Evolutionary conservation across 1,140 invertebrate genomes (phyloP).

Genomic region (Drosophila fuyamai): DNA sequence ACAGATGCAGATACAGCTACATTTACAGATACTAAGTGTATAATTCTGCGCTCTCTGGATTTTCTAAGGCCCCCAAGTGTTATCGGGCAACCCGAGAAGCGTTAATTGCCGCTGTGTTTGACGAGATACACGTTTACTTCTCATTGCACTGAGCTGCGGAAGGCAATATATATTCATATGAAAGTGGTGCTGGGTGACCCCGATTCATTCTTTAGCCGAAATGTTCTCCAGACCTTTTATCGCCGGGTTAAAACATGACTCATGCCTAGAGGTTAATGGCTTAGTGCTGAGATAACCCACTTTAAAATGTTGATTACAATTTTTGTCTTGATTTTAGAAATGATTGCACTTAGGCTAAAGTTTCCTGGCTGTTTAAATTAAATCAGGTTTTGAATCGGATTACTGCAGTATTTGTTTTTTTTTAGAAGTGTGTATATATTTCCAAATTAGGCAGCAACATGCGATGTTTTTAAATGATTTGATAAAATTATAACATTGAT

Average conservation of each 20-base stretch:
- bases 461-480: no score
- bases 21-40: slow-evolving; percentile 26
- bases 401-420: no score
- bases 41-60: slow-evolving; percentile 22
- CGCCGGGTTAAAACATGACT: background rate
- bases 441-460: no score
- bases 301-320: no score
- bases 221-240: background rate
- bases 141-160: slow-evolving; percentile 3
- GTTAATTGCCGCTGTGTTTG: slow-evolving; percentile 57
- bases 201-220: background rate
- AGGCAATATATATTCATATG: background rate
- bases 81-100: slow-evolving; percentile 56
- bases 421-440: no score
- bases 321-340: no score
- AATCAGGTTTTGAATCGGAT: no score
- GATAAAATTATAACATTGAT: no score
- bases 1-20: slow-evolving; percentile 45
- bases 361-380: no score
- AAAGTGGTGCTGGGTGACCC: background rate
- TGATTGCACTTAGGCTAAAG: no score
- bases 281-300: no score
- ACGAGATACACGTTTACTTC: slow-evolving; percentile 13
- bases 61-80: slow-evolving; percentile 47
- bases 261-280: no score